Evolutionary conservation across 2,797 vertebrate species (phyloP).

Genomic region (Helostoma temminkii): DNA sequence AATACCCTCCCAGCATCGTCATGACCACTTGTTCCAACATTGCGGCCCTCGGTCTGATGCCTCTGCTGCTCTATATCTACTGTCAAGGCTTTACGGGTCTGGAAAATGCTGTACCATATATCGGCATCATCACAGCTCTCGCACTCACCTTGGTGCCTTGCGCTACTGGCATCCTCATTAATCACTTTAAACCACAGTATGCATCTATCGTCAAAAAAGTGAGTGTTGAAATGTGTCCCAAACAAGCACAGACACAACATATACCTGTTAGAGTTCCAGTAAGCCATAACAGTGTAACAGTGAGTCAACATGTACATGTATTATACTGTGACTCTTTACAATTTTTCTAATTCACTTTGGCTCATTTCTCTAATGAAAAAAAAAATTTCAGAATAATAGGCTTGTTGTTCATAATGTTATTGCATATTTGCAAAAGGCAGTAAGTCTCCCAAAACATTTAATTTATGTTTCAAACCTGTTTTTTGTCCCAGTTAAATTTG

Average conservation of each 20-base stretch:
- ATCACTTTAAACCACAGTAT: slow-evolving; percentile 85
- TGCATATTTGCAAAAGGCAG: too few species aligned
- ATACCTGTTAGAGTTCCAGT: neutral
- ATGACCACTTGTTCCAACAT: slow-evolving; percentile 90
- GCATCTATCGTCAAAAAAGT: slow-evolving; percentile 82
- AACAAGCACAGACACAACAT: too few species aligned
- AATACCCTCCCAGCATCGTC: slow-evolving; percentile 81
- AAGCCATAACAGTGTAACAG: neutral
- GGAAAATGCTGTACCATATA: slow-evolving; percentile 85
- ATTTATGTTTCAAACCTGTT: too few species aligned
- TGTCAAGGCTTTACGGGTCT: slow-evolving; percentile 80
- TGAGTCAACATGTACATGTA: too few species aligned
- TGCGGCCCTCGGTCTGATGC: slow-evolving; percentile 87
- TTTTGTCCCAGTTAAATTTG: too few species aligned
- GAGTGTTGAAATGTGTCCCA: slow-evolving; percentile 46
- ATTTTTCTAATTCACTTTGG: too few species aligned
- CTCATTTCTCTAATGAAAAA: too few species aligned
- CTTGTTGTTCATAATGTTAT: too few species aligned
- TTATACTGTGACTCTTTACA: too few species aligned
- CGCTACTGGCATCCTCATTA: slow-evolving; percentile 83
- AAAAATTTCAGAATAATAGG: too few species aligned
- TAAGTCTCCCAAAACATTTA: too few species aligned
- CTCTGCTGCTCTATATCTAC: slow-evolving; percentile 88
- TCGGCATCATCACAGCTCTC: slow-evolving; percentile 79
- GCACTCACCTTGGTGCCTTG: slow-evolving; percentile 85